Conservation (phyloP, 2,888 invertebrate genomes). For the Polyploca ridens region DNA sequence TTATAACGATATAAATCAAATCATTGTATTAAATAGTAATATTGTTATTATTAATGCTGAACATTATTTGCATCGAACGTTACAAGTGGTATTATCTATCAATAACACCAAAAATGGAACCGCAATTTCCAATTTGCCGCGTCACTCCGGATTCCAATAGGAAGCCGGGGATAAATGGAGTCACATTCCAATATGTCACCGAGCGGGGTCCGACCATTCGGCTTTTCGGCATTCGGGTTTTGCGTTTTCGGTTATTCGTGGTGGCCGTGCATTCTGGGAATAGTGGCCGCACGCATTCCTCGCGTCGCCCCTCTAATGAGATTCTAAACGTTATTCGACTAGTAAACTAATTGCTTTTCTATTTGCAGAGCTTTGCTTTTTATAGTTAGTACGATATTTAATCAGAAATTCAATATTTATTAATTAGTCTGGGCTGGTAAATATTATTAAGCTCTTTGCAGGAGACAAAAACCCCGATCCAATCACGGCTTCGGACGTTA, state of each 20-base stretch:
- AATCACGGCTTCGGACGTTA: no score
- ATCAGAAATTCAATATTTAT: not conserved
- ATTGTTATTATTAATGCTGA: slow-evolving; percentile 24
- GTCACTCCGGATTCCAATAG: slow-evolving; percentile 85
- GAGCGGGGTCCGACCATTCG: slow-evolving; percentile 72
- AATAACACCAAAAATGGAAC: slow-evolving; percentile 80
- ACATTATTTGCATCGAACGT: slow-evolving; percentile 48
- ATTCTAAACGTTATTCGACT: slow-evolving; percentile 63
- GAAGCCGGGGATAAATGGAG: slow-evolving; percentile 83
- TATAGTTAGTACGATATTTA: no score
- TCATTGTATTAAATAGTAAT: not conserved
- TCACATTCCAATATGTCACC: slow-evolving; percentile 84
- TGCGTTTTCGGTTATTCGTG: slow-evolving; percentile 70
- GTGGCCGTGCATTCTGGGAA: slow-evolving; percentile 61
- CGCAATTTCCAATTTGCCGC: slow-evolving; percentile 83
- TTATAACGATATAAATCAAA: not conserved
- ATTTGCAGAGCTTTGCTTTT: slow-evolving; percentile 16
- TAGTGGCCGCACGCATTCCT: slow-evolving; percentile 67
- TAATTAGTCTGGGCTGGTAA: not conserved
- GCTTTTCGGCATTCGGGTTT: slow-evolving; percentile 71
- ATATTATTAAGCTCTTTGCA: no score
- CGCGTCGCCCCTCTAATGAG: slow-evolving; percentile 64
- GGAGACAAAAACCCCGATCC: no score
- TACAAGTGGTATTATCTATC: slow-evolving; percentile 76
- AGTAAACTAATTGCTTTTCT: slow-evolving; percentile 48